A percentile compares a stretch with the other conserved stretches of the same genome.
phyloP scores from a whole-genome alignment of 2,888 invertebrate species.

The Antitype chi region DNA sequence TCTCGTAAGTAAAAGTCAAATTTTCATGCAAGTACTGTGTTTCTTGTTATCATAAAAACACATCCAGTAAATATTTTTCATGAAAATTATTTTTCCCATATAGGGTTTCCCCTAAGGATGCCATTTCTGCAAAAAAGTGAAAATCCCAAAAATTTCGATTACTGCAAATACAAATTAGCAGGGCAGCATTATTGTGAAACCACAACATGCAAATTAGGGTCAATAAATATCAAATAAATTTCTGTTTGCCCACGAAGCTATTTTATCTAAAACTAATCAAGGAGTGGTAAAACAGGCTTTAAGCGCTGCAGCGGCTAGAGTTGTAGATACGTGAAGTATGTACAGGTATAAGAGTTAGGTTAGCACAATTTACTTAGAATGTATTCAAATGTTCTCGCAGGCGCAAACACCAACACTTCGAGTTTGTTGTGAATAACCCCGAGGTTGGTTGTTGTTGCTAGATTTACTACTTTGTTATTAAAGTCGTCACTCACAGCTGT shows the following conservation, averaged over 20 bases:
- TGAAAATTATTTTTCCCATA: too few species aligned
- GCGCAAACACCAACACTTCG: slow-evolving; percentile 41
- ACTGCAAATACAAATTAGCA: too few species aligned
- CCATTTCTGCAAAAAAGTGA: too few species aligned
- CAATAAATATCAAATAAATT: slow-evolving; percentile 34
- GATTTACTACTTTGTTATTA: slow-evolving; percentile 54
- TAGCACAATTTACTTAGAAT: slow-evolving; percentile 55
- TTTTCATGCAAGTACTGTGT: too few species aligned
- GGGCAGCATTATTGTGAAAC: slow-evolving; percentile 24
- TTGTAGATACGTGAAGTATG: slow-evolving; percentile 13
- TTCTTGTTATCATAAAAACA: too few species aligned
- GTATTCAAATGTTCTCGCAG: slow-evolving; percentile 54
- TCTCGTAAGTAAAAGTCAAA: too few species aligned
- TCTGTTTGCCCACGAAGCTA: slow-evolving; percentile 25
- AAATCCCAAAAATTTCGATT: too few species aligned
- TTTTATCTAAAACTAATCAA: slow-evolving; percentile 58
- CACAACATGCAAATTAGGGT: slow-evolving; percentile 42
- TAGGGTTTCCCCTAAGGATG: too few species aligned
- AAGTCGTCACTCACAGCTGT: slow-evolving; percentile 56
- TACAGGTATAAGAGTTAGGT: slow-evolving; percentile 36
- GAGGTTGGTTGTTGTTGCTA: slow-evolving; percentile 40
- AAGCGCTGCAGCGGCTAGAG: slow-evolving; percentile 45
- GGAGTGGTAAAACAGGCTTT: slow-evolving; percentile 55
- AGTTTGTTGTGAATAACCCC: slow-evolving; percentile 49
- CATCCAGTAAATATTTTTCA: too few species aligned